Percentiles rank a stretch among this genome's conserved stretches.
These are phyloP conservation scores for Hyaena hyaena DNA, from an alignment of 2,113 vertebrate genomes.

Conservation along the genomic window DNA sequence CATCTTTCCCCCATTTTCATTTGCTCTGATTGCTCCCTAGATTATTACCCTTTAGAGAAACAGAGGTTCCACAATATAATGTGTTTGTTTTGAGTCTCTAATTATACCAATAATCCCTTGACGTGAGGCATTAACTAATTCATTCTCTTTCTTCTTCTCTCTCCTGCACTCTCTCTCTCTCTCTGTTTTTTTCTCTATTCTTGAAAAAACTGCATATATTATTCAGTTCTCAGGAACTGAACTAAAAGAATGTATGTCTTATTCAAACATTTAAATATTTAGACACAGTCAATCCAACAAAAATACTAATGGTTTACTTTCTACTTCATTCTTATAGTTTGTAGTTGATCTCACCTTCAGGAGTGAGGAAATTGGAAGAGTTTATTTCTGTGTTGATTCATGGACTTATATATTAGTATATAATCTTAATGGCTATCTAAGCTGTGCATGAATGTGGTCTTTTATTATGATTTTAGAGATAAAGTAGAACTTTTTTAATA, in stretches of 20 bases:
- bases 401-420: background rate
- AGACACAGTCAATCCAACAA: background rate
- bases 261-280: background rate
- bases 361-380: background rate
- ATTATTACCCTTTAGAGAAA: background rate
- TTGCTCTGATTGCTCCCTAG: background rate
- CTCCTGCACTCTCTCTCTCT: background rate
- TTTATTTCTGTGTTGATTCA: background rate
- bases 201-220: background rate
- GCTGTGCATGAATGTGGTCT: background rate
- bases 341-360: background rate
- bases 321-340: background rate
- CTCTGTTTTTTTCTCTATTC: background rate
- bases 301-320: background rate
- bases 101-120: background rate
- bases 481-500: background rate
- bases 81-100: background rate
- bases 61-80: background rate
- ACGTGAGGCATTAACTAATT: background rate
- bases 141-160: background rate
- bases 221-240: background rate
- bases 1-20: background rate
- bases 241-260: background rate
- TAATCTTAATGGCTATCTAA: background rate
- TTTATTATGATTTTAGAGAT: slow-evolving; percentile 12